A percentile compares a stretch with the other conserved stretches of the same genome.
These are phyloP conservation scores for Alviniconcha marisindica DNA, from an alignment of 1,140 invertebrate genomes.

Conservation along the genomic window DNA sequence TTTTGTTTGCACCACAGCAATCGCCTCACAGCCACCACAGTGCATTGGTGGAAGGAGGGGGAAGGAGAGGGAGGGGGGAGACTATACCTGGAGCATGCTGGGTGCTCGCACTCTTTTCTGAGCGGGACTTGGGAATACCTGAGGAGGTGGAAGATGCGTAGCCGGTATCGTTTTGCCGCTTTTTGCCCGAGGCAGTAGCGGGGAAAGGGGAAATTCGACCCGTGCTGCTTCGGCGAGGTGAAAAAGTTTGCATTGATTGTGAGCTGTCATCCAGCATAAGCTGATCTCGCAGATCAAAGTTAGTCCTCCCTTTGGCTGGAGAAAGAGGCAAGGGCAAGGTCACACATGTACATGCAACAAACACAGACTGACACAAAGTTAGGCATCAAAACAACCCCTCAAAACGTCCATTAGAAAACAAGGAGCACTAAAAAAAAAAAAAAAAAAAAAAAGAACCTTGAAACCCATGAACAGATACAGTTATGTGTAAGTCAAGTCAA, in stretches of 20 bases:
- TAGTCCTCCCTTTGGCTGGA: slow-evolving; percentile 73
- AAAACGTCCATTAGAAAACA: too few species aligned
- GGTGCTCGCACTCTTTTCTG: not conserved
- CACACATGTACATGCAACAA: not conserved
- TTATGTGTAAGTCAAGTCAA: too few species aligned
- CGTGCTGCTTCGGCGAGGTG: slow-evolving; percentile 62
- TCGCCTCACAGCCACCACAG: too few species aligned
- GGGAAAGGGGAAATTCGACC: slow-evolving; percentile 53
- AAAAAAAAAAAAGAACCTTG: too few species aligned
- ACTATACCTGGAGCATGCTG: not conserved
- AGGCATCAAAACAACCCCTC: too few species aligned
- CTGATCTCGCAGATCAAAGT: slow-evolving; percentile 70
- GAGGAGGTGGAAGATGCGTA: slow-evolving; percentile 69
- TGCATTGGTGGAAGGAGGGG: not conserved
- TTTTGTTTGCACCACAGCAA: too few species aligned
- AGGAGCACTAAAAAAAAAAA: not conserved
- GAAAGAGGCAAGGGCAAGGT: slow-evolving; percentile 34
- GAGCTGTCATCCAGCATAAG: slow-evolving; percentile 59
- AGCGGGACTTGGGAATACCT: slow-evolving; percentile 53
- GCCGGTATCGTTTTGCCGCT: slow-evolving; percentile 65
- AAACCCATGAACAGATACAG: too few species aligned
- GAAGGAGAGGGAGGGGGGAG: not conserved
- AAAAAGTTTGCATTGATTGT: slow-evolving; percentile 46
- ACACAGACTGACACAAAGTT: not conserved
- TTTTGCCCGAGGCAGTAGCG: slow-evolving; percentile 36